Evolutionary conservation across 1,140 invertebrate species (phyloP).

Genomic region (Pararge aegeria): DNA sequence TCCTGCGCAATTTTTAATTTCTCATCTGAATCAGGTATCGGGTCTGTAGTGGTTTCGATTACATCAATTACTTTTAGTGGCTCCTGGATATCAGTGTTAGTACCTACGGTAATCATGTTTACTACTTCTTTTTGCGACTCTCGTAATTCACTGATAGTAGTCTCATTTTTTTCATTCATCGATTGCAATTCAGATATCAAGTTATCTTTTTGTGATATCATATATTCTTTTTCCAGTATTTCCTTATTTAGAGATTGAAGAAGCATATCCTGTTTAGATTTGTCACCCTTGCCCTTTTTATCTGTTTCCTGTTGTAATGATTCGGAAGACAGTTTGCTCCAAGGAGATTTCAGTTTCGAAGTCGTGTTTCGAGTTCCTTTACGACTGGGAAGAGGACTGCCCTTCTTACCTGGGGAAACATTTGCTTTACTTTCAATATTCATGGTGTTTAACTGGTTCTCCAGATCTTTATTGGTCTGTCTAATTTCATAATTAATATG

Average conservation of each 20-base stretch:
- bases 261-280: conserved; percentile 55
- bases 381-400: conserved; percentile 53
- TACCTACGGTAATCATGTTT: conserved; percentile 42
- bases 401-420: conserved; percentile 50
- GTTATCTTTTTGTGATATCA: conserved; percentile 61
- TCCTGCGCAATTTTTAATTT: conserved; percentile 64
- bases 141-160: conserved; percentile 37
- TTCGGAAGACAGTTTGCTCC: conserved; percentile 65
- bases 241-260: conserved; percentile 75
- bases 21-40: conserved; percentile 46
- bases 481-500: conserved; percentile 78
- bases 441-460: conserved; percentile 74
- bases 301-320: conserved; percentile 53
- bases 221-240: conserved; percentile 73
- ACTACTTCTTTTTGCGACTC: conserved; percentile 22
- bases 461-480: conserved; percentile 79
- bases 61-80: conserved; percentile 28
- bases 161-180: conserved; percentile 43
- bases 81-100: conserved; percentile 44
- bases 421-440: conserved; percentile 46
- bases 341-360: conserved; percentile 64
- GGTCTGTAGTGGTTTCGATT: conserved; percentile 19
- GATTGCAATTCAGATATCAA: conserved; percentile 50
- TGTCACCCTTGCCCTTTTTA: conserved; percentile 60
- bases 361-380: conserved; percentile 62